Evolutionary conservation across 2,113 vertebrate genomes (phyloP).

Genomic region (Camelus dromedarius): DNA sequence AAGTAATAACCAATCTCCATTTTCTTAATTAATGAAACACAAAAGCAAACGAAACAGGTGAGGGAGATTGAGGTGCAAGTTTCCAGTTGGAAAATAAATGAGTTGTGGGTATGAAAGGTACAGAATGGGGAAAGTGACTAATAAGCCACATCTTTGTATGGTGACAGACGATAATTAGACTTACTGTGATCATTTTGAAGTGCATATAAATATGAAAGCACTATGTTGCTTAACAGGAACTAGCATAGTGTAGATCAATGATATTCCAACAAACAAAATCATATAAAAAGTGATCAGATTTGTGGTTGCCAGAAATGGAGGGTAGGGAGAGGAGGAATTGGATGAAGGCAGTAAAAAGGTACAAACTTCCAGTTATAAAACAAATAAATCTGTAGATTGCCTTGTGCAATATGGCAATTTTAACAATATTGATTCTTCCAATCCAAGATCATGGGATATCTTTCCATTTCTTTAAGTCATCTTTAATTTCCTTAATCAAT

Average conservation of each 20-base stretch:
- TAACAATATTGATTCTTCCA: too few species aligned
- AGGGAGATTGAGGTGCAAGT: not conserved
- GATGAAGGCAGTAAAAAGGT: not conserved
- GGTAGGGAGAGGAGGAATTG: not conserved
- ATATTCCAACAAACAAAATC: not conserved
- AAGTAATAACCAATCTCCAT: not conserved
- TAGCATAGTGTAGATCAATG: not conserved
- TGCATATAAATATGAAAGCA: not conserved
- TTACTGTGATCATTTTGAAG: not conserved
- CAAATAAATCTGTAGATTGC: too few species aligned
- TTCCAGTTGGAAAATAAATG: not conserved
- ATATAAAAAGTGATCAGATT: not conserved
- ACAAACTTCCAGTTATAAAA: not conserved
- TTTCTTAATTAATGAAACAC: not conserved
- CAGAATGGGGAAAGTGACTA: not conserved
- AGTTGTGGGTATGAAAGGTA: not conserved
- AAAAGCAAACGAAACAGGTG: not conserved
- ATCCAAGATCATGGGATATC: too few species aligned
- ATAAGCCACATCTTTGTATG: not conserved
- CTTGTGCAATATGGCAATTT: too few species aligned
- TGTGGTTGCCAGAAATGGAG: not conserved
- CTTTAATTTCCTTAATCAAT: too few species aligned
- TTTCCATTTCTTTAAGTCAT: too few species aligned
- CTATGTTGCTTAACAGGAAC: not conserved
- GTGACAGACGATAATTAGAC: not conserved